Evolutionary conservation across 2,113 vertebrate genomes (phyloP).

Genomic region (Blennius ocellaris): DNA sequence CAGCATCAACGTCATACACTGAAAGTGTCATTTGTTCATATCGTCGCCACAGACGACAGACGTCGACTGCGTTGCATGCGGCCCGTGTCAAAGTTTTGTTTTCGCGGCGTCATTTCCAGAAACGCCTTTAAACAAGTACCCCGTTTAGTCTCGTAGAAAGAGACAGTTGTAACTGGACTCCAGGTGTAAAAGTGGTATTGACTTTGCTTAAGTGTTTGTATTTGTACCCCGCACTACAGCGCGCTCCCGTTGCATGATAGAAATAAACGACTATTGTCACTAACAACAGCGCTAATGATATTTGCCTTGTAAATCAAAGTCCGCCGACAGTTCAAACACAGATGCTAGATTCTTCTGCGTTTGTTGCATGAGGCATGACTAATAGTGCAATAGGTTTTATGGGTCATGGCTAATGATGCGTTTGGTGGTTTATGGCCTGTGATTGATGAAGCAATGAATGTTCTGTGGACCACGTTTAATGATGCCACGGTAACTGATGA

Average conservation of each 20-base stretch:
- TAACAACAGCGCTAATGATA: slow-evolving; percentile 67
- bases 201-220: slow-evolving; percentile 40
- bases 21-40: too few relatives aligned
- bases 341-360: slow-evolving; percentile 62
- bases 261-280: slow-evolving; percentile 50
- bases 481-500: slow-evolving; percentile 74
- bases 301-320: slow-evolving; percentile 73
- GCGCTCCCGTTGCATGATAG: slow-evolving; percentile 11
- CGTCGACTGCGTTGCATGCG: too few relatives aligned
- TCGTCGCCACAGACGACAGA: too few relatives aligned
- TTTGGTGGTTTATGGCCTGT: slow-evolving; percentile 69
- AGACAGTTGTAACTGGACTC: neutral
- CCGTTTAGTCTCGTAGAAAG: neutral
- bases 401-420: slow-evolving; percentile 79
- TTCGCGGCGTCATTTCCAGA: neutral
- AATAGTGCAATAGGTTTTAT: slow-evolving; percentile 78
- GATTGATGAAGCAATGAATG: slow-evolving; percentile 80
- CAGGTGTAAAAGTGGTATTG: slow-evolving; percentile 22
- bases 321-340: slow-evolving; percentile 64
- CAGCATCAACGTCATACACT: too few relatives aligned
- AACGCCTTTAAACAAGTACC: neutral
- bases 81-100: neutral
- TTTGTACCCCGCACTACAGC: slow-evolving; percentile 9
- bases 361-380: slow-evolving; percentile 72
- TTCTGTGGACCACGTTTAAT: slow-evolving; percentile 76